Evolutionary conservation across 2,888 invertebrate genomes (phyloP), one percentile per base, ranked within the genome.

Genomic region (Lagria hirta): DNA sequence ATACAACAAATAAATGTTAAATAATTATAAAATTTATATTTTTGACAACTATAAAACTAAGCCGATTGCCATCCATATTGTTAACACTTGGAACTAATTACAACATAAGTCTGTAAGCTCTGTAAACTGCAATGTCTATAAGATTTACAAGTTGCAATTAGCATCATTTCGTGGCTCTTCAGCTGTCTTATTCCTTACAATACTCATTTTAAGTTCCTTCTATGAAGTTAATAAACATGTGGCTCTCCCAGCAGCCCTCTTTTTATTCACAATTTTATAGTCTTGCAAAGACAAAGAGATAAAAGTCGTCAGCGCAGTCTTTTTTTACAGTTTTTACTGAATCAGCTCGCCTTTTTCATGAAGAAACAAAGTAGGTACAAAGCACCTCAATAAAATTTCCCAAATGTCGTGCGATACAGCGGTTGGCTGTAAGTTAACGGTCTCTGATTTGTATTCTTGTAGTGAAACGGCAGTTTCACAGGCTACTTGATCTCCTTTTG

Each of bases 401-500:
- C 54, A 54, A 62, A 62, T 57, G 60, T 58, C 55, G 57, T 54
- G 57, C 56, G 54, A 60, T 61, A 56, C 55, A 52, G 33, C 45
- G 54, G 57, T 57, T 55, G 56, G 57, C 44, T 57, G 48, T 44
- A 30, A 51, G 42, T 62, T 62, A 61, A 62, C 60, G 55, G 58
- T 52, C 48, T 35, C 62, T 60, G 61, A 64, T 66, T 66, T 64
- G 65, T 66, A 66, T 66, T 65, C 66, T 52, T 49, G 52, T 32
- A 43, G 52, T 58, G 58, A 43, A 50, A 43, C 57, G 54, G 59
- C 64, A 65, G 64, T 67, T 67, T 67, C 62, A 64, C 66, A 64
- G 64, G 61, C 64, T 64, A 64, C 65, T 65, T 61, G 64, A 60
- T 56, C 60, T 54, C 55, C 49, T 40, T 46, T 50, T 44, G 32